These are phyloP conservation scores for Drosophila stalkeri DNA, from an alignment of 2,888 invertebrate genomes.

Conservation along the genomic window DNA sequence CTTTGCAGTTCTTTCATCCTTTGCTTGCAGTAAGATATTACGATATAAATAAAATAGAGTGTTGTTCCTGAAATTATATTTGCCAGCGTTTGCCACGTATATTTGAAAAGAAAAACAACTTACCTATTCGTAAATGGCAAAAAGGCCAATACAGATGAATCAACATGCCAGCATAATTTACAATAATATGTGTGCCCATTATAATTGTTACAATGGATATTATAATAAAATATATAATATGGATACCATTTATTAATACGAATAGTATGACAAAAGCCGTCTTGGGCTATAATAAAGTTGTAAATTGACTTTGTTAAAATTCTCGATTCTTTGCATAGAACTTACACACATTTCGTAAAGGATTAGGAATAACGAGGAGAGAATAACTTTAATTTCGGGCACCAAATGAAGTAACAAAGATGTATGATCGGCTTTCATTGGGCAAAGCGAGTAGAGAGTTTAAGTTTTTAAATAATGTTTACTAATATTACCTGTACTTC, in stretches of 20 bases:
- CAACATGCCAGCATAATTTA: conserved; percentile 1
- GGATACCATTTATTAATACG: not conserved
- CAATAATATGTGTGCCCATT: conserved; percentile 20
- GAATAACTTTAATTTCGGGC: not conserved
- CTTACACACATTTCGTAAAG: conserved; percentile 18
- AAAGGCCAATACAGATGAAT: not conserved
- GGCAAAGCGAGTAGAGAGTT: not conserved
- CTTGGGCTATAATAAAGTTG: not conserved
- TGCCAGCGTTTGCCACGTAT: not conserved
- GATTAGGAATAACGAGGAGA: conserved; percentile 16
- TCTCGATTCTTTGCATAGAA: not conserved
- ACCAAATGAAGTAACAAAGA: not conserved
- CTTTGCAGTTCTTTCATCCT: not conserved
- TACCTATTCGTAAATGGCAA: not conserved
- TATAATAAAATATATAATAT: conserved; percentile 8
- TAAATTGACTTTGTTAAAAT: not conserved
- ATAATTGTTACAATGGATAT: conserved; percentile 4
- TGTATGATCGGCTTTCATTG: not conserved
- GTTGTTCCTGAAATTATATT: not conserved
- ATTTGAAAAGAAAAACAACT: not conserved
- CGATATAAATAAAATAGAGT: not conserved
- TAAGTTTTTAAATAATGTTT: too few species aligned
- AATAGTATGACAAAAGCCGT: conserved; percentile 15
- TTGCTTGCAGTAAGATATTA: not conserved
- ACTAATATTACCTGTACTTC: not conserved